Evolutionary conservation across 1,140 invertebrate species (phyloP), one percentile per base, ranked within the genome.

Genomic region (Harpegnathos saltator): DNA sequence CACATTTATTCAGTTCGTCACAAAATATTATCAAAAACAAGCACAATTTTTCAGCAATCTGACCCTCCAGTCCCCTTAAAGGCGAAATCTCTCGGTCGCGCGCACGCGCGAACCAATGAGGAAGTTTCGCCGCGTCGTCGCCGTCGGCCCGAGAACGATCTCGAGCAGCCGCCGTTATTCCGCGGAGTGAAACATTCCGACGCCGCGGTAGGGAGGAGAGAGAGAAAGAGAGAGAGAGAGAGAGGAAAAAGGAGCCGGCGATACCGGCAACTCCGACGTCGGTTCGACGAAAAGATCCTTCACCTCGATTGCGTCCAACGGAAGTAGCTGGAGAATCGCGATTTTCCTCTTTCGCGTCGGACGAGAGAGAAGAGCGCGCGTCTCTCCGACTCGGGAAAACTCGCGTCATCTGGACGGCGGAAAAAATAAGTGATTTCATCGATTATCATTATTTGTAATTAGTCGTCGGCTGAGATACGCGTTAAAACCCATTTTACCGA

Each of bases 271-370:
- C 63, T 74, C 38, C n/a, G 59, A 4, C 54, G 59, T 0, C 59
- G 29, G 26, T 38, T 82, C 38, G 44, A 63, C 19, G n/a, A 75
- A n/a, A n/a, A 12, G 29, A 82, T 82, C 71, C 80, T 82, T 82
- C 54, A 75, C 80, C 80, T 75, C 80, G 59, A 81, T 82, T 63
- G 29, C 38, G 11, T 15, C 71, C 15, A 14, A 62, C 48, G 62
- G 61, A 77, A 77, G 62, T 77, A 54, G 38, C 38, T 7, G 44
- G 66, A 66, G 26, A 54, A 59, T 77, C 48, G 15, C n/a, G n/a
- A n/a, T n/a, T n/a, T n/a, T n/a, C n/a, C n/a, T n/a, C n/a, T n/a
- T n/a, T n/a, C n/a, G n/a, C n/a, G n/a, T n/a, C n/a, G n/a, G n/a
- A n/a, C n/a, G n/a, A n/a, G n/a, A n/a, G n/a, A n/a, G n/a, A n/a